Percentiles rank a stretch among this genome's conserved stretches.
Conservation (phyloP, 1,140 invertebrate species). For the Pomacea maculata region DNA sequence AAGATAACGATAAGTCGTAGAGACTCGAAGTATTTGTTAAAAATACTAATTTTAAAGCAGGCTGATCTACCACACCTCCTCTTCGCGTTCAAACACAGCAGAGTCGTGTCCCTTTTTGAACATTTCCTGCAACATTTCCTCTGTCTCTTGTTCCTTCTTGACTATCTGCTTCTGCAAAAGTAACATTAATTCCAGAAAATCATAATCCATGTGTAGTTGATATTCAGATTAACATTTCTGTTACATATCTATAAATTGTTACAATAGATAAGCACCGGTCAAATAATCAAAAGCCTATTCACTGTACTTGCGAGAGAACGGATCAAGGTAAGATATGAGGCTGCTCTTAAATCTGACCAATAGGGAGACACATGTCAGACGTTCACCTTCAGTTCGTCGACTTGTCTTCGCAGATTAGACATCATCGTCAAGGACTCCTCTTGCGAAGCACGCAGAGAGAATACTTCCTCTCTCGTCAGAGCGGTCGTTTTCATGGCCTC, state of each 20-base stretch:
- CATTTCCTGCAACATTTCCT: slow-evolving; percentile 53
- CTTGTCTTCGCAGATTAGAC: slow-evolving; percentile 8
- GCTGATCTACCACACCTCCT: slow-evolving; percentile 42
- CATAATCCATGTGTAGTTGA: background rate
- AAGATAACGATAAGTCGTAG: no score
- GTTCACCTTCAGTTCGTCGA: slow-evolving; percentile 32
- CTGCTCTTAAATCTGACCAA: no score
- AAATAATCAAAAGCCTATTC: no score
- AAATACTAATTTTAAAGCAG: background rate
- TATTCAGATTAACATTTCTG: background rate
- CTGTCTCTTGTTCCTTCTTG: slow-evolving; percentile 38
- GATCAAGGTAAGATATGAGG: no score
- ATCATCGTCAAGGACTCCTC: background rate
- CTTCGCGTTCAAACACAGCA: slow-evolving; percentile 54
- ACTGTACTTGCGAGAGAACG: no score
- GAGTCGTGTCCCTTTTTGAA: slow-evolving; percentile 54
- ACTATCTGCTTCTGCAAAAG: slow-evolving; percentile 37
- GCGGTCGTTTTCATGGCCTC: background rate
- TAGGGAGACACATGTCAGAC: background rate
- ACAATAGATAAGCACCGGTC: no score
- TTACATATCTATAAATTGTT: no score
- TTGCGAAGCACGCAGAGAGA: background rate
- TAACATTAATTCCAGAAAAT: background rate
- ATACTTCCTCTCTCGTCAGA: slow-evolving; percentile 1
- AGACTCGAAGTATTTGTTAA: background rate